Base-by-base conservation (phyloP, 2,888 invertebrate genomes). In the Dendrolimus pini region DNA sequence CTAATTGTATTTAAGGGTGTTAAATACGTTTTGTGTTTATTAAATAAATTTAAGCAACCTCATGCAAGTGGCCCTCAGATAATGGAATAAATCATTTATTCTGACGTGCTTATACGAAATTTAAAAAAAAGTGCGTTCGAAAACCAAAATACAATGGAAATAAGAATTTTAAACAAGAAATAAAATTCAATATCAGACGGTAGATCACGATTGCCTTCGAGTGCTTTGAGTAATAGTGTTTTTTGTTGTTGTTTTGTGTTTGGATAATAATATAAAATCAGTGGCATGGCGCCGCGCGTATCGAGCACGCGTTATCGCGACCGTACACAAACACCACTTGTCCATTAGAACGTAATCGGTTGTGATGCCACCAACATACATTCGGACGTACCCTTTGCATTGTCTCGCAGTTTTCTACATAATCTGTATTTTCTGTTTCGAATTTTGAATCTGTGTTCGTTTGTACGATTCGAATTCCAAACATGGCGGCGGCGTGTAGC, bases 261-360 rank as follows among this genome's bases (percentile, higher is more conserved):
- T 30, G 47, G 47, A 47, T 30, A 30, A 30, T 72, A 66, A 72
- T 82, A 80, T 79, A 80, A 80, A 83, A 83, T 80, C 85, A 73
- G 87, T 87, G 87, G 87, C 88, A 72, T 86, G 89, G 89, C 89
- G 90, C 90, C 90, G 83, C 73, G 82, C 82, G 79, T 89, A 90
- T 90, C 90, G 80, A 83, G 78, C 81, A 77, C 66, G 72, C 77
- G 79, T 90, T 90, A 90, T 90, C 90, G 70, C 69, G 59, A 61
- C 67, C 77, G 80, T 82, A 89, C 87, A 88, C 89, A 89, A 89
- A 90, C 90, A 90, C 66, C 82, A 85, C 83, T 89, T 90, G 90
- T 90, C 88, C 90, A 91, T 91, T 92, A 92, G 89, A 89, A 84
- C 78, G 87, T 89, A 91, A 91, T 91, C 91, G 90, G 78, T 80